Base-by-base conservation (phyloP, 2,888 invertebrate species). In the Lepidocyrtinus sp. region DNA sequence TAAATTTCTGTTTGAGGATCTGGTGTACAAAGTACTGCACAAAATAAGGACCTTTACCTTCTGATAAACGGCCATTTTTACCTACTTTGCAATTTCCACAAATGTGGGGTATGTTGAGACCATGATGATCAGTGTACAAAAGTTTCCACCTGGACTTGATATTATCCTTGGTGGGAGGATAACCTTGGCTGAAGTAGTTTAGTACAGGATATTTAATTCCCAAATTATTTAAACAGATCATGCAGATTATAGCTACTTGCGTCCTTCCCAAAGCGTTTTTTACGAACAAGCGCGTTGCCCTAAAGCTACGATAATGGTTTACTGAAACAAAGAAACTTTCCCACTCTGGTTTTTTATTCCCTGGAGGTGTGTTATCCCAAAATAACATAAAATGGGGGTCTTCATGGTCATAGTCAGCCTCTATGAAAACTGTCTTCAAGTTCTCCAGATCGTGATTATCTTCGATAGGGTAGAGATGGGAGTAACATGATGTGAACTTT, bases 391-490 rank as follows among this genome's bases (percentile, higher is more conserved):
- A 36, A 24, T 72, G 2, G 2, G 62, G 62, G 24, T 72, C 26
- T n/a, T 72, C 71, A 19, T 63, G 62, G 12, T 21, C 46, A 9
- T 22, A 45, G 21, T 72, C 71, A 2, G 71, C 71, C 25, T 72
- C 71, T 1, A 63, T 12, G 45, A 72, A 46, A 46, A 27, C 45
- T 0, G 15, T 19, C 1, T 36, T 1, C 12, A 46, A n/a, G 46
- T 62, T 62, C 25, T 24, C 9, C 0, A 72, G 24, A 36, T 72
- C 71, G 1, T 12, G 1, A 0, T 24, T 17, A 17, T 63, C 24
- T 55, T 62, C 71, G 2, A 71, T 71, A 3, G 36, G 36, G 19
- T 71, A 71, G 12, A 71, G 61, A 21, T 71, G 71, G 9, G 63
- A 15, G 24, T 17, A 72, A 46, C 71, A 72, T 17, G 62, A 63